phyloP scores from a whole-genome alignment of 2,888 invertebrate species.

The Dryadula phaetusa region DNA sequence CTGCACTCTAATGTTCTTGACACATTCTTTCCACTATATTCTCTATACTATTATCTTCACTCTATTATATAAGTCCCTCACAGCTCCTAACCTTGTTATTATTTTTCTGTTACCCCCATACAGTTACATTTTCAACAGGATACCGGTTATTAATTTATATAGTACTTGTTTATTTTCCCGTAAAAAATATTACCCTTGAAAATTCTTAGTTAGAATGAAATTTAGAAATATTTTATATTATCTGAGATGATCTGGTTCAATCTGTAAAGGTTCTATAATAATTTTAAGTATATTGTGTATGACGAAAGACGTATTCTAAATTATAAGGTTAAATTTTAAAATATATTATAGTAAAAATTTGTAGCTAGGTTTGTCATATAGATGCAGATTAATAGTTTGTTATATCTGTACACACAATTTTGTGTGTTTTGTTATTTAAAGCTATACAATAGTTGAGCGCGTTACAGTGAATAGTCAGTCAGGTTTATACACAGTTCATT shows the following conservation, averaged over 20 bases:
- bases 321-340: slow-evolving; percentile 13
- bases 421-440: slow-evolving; percentile 12
- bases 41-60: slow-evolving; percentile 5
- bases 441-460: slow-evolving; percentile 5
- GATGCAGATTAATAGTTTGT: slow-evolving; percentile 28
- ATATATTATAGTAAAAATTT: slow-evolving; percentile 13
- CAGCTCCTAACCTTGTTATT: slow-evolving; percentile 5
- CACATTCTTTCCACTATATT: slow-evolving; percentile 2
- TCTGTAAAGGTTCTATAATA: slow-evolving; percentile 12
- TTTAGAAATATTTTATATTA: slow-evolving; percentile 9
- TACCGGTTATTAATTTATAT: not conserved
- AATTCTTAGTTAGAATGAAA: slow-evolving; percentile 5
- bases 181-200: not conserved
- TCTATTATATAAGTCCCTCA: slow-evolving; percentile 1
- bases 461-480: not conserved
- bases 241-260: slow-evolving; percentile 6
- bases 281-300: slow-evolving; percentile 23
- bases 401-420: slow-evolving; percentile 11
- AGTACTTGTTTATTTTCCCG: not conserved
- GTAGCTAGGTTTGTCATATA: slow-evolving; percentile 33
- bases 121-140: not conserved
- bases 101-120: not conserved
- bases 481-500: not conserved
- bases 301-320: slow-evolving; percentile 28
- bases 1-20: slow-evolving; percentile 13